Evolutionary conservation across 2,113 vertebrate genomes (phyloP), one percentile per base, ranked within the genome.

Genomic region (Choloepus hoffmanni): DNA sequence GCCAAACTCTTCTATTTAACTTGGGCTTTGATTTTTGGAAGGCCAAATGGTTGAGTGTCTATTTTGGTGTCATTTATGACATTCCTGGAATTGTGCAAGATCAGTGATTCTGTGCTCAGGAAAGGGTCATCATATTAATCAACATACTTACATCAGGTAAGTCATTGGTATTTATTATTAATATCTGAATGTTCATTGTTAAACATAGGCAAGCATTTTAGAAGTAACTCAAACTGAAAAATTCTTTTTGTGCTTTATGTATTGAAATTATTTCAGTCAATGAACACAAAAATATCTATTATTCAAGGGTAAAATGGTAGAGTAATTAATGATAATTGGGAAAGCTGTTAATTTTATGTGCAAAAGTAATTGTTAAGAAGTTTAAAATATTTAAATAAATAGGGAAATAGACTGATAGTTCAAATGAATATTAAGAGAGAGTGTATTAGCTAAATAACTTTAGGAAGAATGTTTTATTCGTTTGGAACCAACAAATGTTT

Each of bases 381-480:
- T 92, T 95, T 95, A 81, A 89, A 78, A 58, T 90, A 85, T 94
- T 95, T 95, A 94, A 96, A 83, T 90, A 76, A 92, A 48, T n/a
- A 53, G 43, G 48, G 90, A 92, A 87, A 93, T 95, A 95, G 89
- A 40, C 30, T 50, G 24, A 65, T 50, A 55, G 48, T 77, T 97
- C 43, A 89, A 68, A 36, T 53, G 43, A 77, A 50, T 89, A 93
- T 74, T 87, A 45, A 45, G 43, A 84, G 48, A 72, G 18, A 72
- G 45, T 28, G 8, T 60, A 48, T 89, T 94, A 83, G 90, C 48
- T 53, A 85, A 88, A 93, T 92, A 87, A 95, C 92, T 96, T 97
- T 85, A 79, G 68, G 70, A 82, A 89, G 93, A 74, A 83, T 9
- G 58, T 87, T 92, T 94, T 89, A 87, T 93, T 96, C 76, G 86